phyloP scores from a whole-genome alignment of 2,113 vertebrate genomes.

The Hippopotamus amphibius region DNA sequence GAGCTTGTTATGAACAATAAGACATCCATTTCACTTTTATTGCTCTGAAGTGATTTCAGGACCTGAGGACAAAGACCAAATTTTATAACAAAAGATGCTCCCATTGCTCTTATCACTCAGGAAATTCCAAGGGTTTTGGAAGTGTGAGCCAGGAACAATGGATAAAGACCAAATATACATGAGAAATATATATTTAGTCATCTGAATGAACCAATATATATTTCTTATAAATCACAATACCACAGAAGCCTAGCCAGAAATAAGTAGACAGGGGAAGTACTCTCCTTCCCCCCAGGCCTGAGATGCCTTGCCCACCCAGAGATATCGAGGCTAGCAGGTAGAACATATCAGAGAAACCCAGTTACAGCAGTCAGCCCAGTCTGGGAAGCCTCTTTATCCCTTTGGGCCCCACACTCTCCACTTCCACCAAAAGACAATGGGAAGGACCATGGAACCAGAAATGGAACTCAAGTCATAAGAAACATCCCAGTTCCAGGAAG shows the following conservation, averaged over 20 bases:
- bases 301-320: not conserved
- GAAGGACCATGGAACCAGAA: not conserved
- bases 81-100: not conserved
- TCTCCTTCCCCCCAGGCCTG: not conserved
- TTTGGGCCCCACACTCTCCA: not conserved
- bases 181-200: not conserved
- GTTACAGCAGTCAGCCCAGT: not conserved
- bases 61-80: not conserved
- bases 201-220: not conserved
- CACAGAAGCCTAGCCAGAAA: not conserved
- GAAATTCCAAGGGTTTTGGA: not conserved
- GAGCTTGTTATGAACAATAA: not conserved
- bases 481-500: not conserved
- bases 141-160: not conserved
- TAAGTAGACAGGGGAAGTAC: constrained; percentile 3
- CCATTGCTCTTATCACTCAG: not conserved
- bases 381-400: not conserved
- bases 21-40: not conserved
- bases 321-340: not conserved
- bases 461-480: not conserved
- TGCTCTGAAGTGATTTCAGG: not conserved
- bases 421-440: not conserved
- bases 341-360: not conserved
- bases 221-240: not conserved
- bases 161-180: not conserved